phyloP scores from a whole-genome alignment of 2,888 invertebrate species.

The Stegophylla sp. region DNA sequence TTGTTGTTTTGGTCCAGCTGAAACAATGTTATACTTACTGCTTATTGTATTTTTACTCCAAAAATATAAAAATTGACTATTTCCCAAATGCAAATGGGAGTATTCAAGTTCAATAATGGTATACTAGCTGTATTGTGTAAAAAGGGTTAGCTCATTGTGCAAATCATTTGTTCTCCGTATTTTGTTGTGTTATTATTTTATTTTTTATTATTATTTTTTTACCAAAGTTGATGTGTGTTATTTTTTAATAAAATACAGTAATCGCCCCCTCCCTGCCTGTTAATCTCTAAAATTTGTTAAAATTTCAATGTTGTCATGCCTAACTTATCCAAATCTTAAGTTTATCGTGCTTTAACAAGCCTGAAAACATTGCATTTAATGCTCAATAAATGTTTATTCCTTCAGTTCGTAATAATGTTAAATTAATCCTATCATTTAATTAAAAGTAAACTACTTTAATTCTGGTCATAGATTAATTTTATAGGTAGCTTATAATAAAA shows the following conservation, averaged over 20 bases:
- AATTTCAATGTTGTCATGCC: conserved; percentile 41
- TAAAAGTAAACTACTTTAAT: conserved; percentile 56
- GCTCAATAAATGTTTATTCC: conserved; percentile 57
- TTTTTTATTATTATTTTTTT: conserved; percentile 50
- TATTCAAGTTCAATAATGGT: conserved; percentile 47
- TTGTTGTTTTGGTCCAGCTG: conserved; percentile 50
- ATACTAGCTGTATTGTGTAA: conserved; percentile 50
- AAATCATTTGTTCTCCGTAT: conserved; percentile 46
- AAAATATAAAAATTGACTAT: conserved; percentile 18
- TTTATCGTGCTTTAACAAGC: conserved; percentile 48
- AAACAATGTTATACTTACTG: conserved; percentile 56
- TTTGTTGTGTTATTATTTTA: conserved; percentile 49
- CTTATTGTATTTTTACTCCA: conserved; percentile 56
- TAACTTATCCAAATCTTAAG: conserved; percentile 49
- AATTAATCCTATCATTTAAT: conserved; percentile 52
- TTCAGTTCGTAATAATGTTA: conserved; percentile 48
- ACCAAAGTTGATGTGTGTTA: conserved; percentile 50
- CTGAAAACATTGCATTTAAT: conserved; percentile 55
- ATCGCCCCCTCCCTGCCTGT: conserved; percentile 36
- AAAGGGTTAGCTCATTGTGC: conserved; percentile 53
- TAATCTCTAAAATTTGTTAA: conserved; percentile 39
- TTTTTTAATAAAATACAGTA: conserved; percentile 48
- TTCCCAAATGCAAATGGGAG: neutral
- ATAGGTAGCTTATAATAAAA: conserved; percentile 48
- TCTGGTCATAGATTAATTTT: conserved; percentile 59